phyloP scores from a whole-genome alignment of 2,888 invertebrate genomes.

The Acronicta psi region DNA sequence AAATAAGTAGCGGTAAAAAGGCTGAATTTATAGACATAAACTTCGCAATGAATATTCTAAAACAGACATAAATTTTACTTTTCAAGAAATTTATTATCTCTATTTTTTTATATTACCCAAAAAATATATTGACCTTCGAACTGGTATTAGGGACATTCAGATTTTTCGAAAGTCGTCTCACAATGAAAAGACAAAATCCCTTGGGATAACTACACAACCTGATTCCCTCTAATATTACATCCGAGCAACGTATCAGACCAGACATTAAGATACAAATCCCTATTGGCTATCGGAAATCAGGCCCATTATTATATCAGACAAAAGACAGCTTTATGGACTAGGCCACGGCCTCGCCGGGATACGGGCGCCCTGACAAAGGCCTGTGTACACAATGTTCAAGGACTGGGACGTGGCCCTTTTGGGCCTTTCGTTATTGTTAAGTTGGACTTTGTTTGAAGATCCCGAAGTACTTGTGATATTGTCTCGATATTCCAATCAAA shows the following conservation, averaged over 20 bases:
- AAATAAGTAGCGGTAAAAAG: too few relatives aligned
- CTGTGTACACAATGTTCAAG: constrained; percentile 22
- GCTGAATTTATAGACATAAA: too few relatives aligned
- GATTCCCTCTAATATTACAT: constrained; percentile 14
- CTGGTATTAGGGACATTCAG: neutral
- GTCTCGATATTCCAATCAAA: constrained; percentile 9
- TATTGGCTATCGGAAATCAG: constrained; percentile 50
- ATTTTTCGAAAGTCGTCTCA: neutral
- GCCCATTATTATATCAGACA: constrained; percentile 48
- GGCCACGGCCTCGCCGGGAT: constrained; percentile 15
- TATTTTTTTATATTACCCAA: neutral
- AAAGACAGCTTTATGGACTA: constrained; percentile 39
- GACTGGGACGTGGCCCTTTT: constrained; percentile 20
- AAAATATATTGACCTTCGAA: neutral
- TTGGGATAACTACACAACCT: constrained; percentile 15
- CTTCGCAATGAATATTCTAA: too few relatives aligned
- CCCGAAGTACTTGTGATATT: constrained; percentile 9
- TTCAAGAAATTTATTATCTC: too few relatives aligned
- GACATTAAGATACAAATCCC: constrained; percentile 53
- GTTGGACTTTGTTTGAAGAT: constrained; percentile 15
- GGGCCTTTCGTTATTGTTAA: constrained; percentile 27
- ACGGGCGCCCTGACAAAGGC: constrained; percentile 32
- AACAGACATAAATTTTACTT: too few relatives aligned
- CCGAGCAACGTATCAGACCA: constrained; percentile 21
- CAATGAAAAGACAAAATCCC: constrained; percentile 20